A percentile compares a stretch with the other conserved stretches of the same genome.
These are phyloP conservation scores for Pandemis cinnamomeana DNA, from an alignment of 2,888 invertebrate species.

Conservation along the genomic window DNA sequence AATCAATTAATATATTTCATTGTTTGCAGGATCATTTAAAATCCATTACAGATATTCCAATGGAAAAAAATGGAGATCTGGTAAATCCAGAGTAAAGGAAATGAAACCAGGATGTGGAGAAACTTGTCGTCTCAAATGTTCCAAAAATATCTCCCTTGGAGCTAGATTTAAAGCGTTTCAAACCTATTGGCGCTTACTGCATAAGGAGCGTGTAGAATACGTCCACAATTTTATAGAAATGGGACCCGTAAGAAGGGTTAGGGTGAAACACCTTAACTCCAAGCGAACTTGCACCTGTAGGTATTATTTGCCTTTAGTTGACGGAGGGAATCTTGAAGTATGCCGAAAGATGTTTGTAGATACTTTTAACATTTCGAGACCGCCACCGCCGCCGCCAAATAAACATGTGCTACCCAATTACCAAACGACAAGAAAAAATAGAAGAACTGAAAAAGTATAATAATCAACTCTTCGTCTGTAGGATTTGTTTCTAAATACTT, in stretches of 20 bases:
- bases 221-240: background rate
- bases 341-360: slow-evolving; percentile 5
- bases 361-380: background rate
- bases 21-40: background rate
- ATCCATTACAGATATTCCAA: background rate
- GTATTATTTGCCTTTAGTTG: background rate
- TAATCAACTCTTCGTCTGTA: background rate
- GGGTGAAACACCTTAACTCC: background rate
- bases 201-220: background rate
- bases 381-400: background rate
- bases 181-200: slow-evolving; percentile 4
- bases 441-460: background rate
- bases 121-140: slow-evolving; percentile 1
- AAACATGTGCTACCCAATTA: background rate
- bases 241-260: background rate
- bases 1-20: background rate
- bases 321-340: background rate
- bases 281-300: background rate
- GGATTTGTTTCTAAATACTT: background rate
- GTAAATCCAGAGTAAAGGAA: background rate
- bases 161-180: background rate
- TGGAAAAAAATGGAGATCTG: background rate
- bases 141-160: background rate
- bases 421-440: background rate
- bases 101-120: background rate